A percentile compares a stretch with the other conserved stretches of the same genome.
Evolutionary conservation across 2,113 vertebrate species (phyloP).

Genomic region (Aythya baeri): DNA sequence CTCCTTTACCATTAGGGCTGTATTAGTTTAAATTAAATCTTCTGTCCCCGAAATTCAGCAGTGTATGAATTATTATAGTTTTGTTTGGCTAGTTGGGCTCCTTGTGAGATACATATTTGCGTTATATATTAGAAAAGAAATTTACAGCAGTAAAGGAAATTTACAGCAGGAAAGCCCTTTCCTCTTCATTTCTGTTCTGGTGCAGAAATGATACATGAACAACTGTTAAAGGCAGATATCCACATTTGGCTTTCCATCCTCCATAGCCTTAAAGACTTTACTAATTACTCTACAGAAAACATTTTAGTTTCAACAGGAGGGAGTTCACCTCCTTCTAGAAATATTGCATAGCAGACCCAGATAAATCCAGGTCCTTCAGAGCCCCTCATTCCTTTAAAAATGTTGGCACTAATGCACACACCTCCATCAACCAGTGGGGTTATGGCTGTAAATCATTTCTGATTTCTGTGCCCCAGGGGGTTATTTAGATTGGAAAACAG

Average conservation of each 20-base stretch:
- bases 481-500: background rate
- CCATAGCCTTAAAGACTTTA: background rate
- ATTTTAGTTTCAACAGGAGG: background rate
- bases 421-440: background rate
- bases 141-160: background rate
- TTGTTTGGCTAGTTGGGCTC: background rate
- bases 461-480: background rate
- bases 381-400: slow-evolving; percentile 1
- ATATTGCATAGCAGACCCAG: background rate
- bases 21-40: background rate
- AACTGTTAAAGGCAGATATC: background rate
- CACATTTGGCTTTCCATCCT: background rate
- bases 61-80: background rate
- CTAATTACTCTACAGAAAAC: background rate
- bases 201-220: background rate
- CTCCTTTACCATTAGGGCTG: background rate
- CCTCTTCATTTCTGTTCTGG: background rate
- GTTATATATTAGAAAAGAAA: background rate
- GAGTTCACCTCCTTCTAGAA: background rate
- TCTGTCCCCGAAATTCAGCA: background rate
- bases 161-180: background rate
- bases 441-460: background rate
- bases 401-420: background rate
- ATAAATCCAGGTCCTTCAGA: background rate
- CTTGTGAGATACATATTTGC: background rate